Evolutionary conservation across 2,113 vertebrate genomes (phyloP).

Genomic region (Alouatta palliata): DNA sequence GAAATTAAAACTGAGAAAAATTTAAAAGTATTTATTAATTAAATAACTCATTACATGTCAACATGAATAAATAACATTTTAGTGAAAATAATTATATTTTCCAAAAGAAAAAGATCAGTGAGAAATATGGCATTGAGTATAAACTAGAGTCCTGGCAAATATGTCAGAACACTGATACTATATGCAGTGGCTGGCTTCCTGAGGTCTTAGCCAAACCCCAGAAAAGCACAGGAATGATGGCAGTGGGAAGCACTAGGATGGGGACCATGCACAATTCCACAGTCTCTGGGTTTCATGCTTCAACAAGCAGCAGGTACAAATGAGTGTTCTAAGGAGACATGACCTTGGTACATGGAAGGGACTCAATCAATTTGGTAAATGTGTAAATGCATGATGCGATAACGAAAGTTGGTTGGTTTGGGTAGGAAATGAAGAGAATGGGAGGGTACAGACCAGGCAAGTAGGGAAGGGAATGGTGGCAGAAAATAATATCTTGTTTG

Average conservation of each 20-base stretch:
- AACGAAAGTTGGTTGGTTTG: not conserved
- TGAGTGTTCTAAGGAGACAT: not conserved
- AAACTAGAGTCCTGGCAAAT: not conserved
- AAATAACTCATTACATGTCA: not conserved
- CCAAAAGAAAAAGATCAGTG: not conserved
- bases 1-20: not conserved
- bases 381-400: not conserved
- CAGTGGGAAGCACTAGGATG: not conserved
- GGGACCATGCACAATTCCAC: not conserved
- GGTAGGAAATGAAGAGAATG: not conserved
- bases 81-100: not conserved
- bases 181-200: not conserved
- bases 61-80: not conserved
- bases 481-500: not conserved
- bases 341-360: not conserved
- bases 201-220: not conserved
- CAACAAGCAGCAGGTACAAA: not conserved
- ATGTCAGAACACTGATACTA: not conserved
- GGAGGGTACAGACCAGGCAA: not conserved
- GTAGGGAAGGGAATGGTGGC: not conserved
- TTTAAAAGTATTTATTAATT: not conserved
- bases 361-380: not conserved
- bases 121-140: not conserved
- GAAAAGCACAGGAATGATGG: not conserved
- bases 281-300: not conserved